Evolutionary conservation across 2,888 invertebrate genomes (phyloP), one percentile per base, ranked within the genome.

Genomic region (Brenthis hecate): DNA sequence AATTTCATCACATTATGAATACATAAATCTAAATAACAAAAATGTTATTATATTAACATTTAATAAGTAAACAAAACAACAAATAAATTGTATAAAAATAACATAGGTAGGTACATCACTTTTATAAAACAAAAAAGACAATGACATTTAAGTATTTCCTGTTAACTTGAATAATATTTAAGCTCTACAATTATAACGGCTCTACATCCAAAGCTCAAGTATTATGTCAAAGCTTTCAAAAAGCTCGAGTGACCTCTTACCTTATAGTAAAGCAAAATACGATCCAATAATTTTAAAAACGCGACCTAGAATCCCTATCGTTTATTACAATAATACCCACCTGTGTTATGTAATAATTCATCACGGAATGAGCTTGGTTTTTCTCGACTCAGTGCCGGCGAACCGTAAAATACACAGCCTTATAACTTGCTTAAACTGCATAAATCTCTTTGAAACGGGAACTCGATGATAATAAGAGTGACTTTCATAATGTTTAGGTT

Each of bases 281-380:
- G 55, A 50, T 54, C 65, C 65, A 65, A 66, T 69, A 60, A 65
- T 53, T 70, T 65, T 56, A 60, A 69, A 28, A 69, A 43, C 56
- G 47, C 65, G 71, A 55, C 65, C 71, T 65, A 66, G 70, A 56
- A 68, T 71, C 65, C 55, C 54, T 67, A 69, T 69, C 74, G 74
- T 75, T 75, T 75, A 68, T 76, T 72, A 75, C 71, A 76, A 75
- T 76, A 74, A 75, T 60, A 65, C 51, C 56, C 70, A 73, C 73
- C 72, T 72, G 72, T 73, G 74, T 77, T 76, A 76, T 70, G 74
- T 75, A 75, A 75, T 77, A 77, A 78, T 77, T 80, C 76, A 78
- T 76, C 73, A 72, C 71, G 72, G 73, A 76, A 75, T 73, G 73
- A 74, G 72, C 74, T 70, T 74, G 73, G 73, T 76, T 77, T 78